Percentiles rank a stretch among this genome's conserved stretches.
Conservation (phyloP, 53 echinoderm and acorn worm genomes). For the Stichopus horrens region DNA sequence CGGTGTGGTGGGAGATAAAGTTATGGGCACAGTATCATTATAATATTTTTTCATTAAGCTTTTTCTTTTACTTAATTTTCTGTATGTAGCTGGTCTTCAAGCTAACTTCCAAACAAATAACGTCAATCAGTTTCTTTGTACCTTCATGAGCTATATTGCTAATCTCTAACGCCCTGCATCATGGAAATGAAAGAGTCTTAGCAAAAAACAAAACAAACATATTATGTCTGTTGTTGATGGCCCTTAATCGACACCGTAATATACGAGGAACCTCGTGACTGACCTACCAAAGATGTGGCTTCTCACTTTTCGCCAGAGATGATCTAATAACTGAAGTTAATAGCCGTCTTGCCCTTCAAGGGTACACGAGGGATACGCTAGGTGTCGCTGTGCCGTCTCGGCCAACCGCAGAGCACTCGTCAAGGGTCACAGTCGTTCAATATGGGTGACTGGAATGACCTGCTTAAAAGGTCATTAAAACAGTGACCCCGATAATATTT, state of each 20-base stretch:
- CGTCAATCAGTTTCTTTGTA: no score
- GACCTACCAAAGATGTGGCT: background rate
- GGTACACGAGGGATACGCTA: background rate
- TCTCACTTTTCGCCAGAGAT: background rate
- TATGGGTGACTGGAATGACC: background rate
- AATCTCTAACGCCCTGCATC: no score
- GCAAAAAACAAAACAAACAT: no score
- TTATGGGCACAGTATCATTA: no score
- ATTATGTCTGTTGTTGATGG: background rate
- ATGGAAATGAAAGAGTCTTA: no score
- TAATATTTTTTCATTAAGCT: no score
- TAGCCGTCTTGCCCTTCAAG: background rate
- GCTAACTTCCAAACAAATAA: no score
- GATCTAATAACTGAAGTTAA: background rate
- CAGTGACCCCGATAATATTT: no score
- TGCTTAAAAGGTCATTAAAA: background rate
- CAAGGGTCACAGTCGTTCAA: background rate
- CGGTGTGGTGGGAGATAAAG: no score
- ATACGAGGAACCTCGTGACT: background rate
- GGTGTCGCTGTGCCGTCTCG: background rate
- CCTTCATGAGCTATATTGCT: no score
- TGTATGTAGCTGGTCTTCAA: no score
- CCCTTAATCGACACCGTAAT: background rate
- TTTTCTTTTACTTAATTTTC: no score
- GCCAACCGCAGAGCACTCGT: background rate